Evolutionary conservation across 2,113 vertebrate genomes (phyloP), one percentile per base, ranked within the genome.

Genomic region (Urocitellus parryii): DNA sequence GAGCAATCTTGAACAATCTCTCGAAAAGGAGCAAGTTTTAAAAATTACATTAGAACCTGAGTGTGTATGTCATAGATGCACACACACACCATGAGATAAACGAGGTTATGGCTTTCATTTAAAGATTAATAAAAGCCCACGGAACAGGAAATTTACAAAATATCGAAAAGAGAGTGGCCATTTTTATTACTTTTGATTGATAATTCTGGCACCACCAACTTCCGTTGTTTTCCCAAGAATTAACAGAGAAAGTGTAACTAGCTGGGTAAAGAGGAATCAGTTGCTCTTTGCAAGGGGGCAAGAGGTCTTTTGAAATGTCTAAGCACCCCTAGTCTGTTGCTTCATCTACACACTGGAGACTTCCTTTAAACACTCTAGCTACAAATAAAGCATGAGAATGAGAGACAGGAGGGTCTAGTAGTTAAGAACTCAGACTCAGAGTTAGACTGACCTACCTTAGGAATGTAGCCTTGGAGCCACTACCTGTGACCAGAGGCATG

Each of bases 71-170:
- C 45, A 58, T 34, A 78, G 39, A 58, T 32, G 85, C 12, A 20
- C 32, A 58, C 29, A 32, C 17, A 81, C 37, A 27, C 24, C 39
- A 67, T 11, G 61, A 77, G 22, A 27, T 58, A 74, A 72, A 80
- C 32, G 8, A 79, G 45, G 22, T 51, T 63, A 37, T 34, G 5
- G 17, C 83, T 58, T 90, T 96, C 77, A 67, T 65, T 85, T 83
- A 58, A 88, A 91, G 61, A 86, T 70, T 88, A 67, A 79, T 79
- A 68, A 81, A 88, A 94, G 32, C 42, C 72, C 42, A 65, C 14
- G 17, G 82, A 74, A 94, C 91, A 83, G 42, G 51, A 88, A 96
- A 88, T 53, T 6, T 4, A 61, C 27, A 82, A 84, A 90, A 88
- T 61, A 82, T 53, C 67, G 56, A 84, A 77, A 74, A n/a, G 13